Evolutionary conservation across 1,140 invertebrate species (phyloP), one percentile per base, ranked within the genome.

Genomic region (Stenopsyche tienmushanensis): DNA sequence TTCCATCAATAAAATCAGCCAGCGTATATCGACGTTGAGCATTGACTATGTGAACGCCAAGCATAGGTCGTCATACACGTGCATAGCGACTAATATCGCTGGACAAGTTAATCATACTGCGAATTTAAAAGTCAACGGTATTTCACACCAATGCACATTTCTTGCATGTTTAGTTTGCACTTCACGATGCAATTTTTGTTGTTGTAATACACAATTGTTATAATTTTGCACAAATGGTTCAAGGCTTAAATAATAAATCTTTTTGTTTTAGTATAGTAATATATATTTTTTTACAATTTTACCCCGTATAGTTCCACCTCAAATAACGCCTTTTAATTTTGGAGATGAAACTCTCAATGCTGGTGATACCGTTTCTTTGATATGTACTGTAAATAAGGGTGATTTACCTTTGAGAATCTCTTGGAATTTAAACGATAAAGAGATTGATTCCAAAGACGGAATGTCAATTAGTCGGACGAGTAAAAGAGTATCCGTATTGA

Each of bases 291-390:
- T 66, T 62, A 64, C 68, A 54, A 34, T 63, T 72, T 71, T 58
- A 70, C 70, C 73, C n/a, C 71, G 71, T 59, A 72, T 75, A 88
- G 85, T 88, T 72, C 77, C 80, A 66, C 86, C 86, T 21, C 83
- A 85, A 73, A 86, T 89, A 72, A 79, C 83, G 17, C 83, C 83
- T 17, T 86, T 86, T 67, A 76, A 79, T 58, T 86, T 87, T 68
- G 86, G 87, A 62, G 82, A 83, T 45, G 78, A 78, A 21, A 81
- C 85, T 8, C 78, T 84, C 5, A 83, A 85, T 71, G 84, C 84
- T 52, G 88, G 86, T 42, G 85, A 87, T 66, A 80, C 83, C 29
- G 81, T 85, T 13, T 83, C 83, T 15, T 75, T 83, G 1, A 80
- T 78, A 25, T 87, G 85, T 71, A 77, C 83, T 10, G 86, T 85